Conservation (phyloP, 1,140 invertebrate genomes). For the Dermatophagoides farinae region DNA sequence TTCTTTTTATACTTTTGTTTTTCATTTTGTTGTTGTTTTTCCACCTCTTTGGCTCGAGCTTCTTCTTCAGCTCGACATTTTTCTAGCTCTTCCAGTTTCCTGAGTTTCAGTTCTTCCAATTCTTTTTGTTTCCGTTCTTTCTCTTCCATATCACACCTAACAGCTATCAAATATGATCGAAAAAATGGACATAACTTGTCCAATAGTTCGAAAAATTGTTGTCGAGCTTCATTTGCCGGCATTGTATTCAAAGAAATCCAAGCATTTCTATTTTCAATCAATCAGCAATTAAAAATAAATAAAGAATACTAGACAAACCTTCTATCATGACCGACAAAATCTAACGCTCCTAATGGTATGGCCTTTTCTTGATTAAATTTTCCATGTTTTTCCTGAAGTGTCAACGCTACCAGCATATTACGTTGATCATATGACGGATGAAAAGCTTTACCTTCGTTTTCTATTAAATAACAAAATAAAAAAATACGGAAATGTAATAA, state of each 20-base stretch:
- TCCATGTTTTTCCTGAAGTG: conserved; percentile 71
- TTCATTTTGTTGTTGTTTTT: conserved; percentile 27
- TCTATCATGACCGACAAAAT: conserved; percentile 81
- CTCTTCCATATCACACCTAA: conserved; percentile 61
- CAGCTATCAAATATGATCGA: conserved; percentile 70
- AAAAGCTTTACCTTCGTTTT: conserved; percentile 86
- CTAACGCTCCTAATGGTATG: conserved; percentile 68
- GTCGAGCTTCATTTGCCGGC: conserved; percentile 62
- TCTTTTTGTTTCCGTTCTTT: conserved; percentile 40
- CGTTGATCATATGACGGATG: conserved; percentile 85
- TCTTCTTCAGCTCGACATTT: conserved; percentile 34
- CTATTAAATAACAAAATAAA: conserved; percentile 32
- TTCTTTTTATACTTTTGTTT: conserved; percentile 27
- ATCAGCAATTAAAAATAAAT: background rate
- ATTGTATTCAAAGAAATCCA: conserved; percentile 80
- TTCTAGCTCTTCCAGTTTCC: conserved; percentile 32
- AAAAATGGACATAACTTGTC: conserved; percentile 71
- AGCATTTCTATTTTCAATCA: conserved; percentile 34
- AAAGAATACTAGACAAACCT: conserved; percentile 30
- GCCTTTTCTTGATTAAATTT: conserved; percentile 50
- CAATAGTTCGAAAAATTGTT: conserved; percentile 67
- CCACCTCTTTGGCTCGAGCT: conserved; percentile 16
- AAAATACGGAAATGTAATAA: background rate
- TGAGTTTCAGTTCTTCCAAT: conserved; percentile 28
- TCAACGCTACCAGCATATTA: conserved; percentile 68